Conservation (phyloP, 1,140 invertebrate genomes). For the Pogonognathellus flavescens region DNA sequence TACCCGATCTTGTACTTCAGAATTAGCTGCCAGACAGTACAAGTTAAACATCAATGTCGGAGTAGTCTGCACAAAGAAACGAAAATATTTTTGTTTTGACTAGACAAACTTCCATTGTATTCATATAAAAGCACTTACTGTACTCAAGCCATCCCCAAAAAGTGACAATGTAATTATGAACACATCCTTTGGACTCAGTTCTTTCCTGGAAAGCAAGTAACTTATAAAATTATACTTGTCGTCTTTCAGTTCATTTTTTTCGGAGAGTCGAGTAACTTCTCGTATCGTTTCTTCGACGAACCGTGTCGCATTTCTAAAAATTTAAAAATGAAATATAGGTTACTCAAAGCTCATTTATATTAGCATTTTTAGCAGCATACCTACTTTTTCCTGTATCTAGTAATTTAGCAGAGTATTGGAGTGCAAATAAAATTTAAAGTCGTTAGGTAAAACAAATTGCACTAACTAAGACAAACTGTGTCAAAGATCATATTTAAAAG, state of each 20-base stretch:
- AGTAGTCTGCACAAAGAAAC: constrained; percentile 69
- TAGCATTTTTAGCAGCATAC: too few species aligned
- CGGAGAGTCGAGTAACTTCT: constrained; percentile 65
- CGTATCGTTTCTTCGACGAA: constrained; percentile 67
- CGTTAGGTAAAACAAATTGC: too few species aligned
- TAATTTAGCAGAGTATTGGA: too few species aligned
- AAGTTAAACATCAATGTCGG: constrained; percentile 71
- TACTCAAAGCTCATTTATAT: too few species aligned
- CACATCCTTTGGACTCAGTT: constrained; percentile 72
- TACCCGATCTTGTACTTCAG: constrained; percentile 71
- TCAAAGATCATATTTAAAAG: neutral
- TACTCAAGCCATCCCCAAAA: constrained; percentile 74
- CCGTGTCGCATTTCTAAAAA: constrained; percentile 67
- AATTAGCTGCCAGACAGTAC: constrained; percentile 71
- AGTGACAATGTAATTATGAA: constrained; percentile 72
- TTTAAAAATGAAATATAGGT: too few species aligned
- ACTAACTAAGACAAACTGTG: too few species aligned
- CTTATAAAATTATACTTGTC: constrained; percentile 71
- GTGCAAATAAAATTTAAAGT: too few species aligned
- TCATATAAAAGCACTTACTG: constrained; percentile 69
- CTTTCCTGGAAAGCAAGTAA: constrained; percentile 71
- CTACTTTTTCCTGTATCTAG: too few species aligned
- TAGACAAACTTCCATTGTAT: neutral
- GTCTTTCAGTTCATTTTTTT: constrained; percentile 68
- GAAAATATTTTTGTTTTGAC: neutral